phyloP scores from a whole-genome alignment of 2,888 invertebrate species.

The Pammene fasciana region DNA sequence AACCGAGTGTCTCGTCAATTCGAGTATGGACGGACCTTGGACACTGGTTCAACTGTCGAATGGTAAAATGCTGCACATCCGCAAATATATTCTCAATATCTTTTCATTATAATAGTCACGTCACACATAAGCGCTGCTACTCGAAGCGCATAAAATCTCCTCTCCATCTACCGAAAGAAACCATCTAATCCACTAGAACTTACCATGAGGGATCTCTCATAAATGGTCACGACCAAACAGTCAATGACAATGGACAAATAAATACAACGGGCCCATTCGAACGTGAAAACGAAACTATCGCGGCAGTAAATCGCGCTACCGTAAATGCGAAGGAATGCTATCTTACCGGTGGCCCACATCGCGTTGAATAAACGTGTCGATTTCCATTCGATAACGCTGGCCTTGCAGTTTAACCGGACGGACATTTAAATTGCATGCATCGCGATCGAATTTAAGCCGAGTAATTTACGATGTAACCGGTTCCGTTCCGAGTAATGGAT shows the following conservation, averaged over 20 bases:
- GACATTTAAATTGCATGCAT: conserved; percentile 75
- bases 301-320: conserved; percentile 73
- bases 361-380: conserved; percentile 77
- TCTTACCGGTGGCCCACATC: conserved; percentile 64
- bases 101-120: conserved; percentile 20
- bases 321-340: conserved; percentile 72
- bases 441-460: conserved; percentile 62
- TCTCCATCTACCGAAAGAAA: conserved; percentile 53
- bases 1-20: conserved; percentile 60
- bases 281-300: conserved; percentile 79
- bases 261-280: conserved; percentile 68
- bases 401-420: conserved; percentile 72
- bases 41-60: conserved; percentile 15
- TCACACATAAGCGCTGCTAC: conserved; percentile 63
- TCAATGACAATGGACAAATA: conserved; percentile 66
- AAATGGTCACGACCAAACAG: conserved; percentile 61
- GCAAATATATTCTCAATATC: conserved; percentile 44
- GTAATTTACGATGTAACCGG: conserved; percentile 71
- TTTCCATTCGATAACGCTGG: conserved; percentile 75
- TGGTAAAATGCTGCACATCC: conserved; percentile 55
- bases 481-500: conserved; percentile 72
- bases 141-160: conserved; percentile 58
- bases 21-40: conserved; percentile 12
- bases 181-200: conserved; percentile 59
- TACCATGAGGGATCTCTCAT: conserved; percentile 57